These are phyloP conservation scores for Gobio occitaniae DNA, from an alignment of 2,797 vertebrate species.

Conservation along the genomic window DNA sequence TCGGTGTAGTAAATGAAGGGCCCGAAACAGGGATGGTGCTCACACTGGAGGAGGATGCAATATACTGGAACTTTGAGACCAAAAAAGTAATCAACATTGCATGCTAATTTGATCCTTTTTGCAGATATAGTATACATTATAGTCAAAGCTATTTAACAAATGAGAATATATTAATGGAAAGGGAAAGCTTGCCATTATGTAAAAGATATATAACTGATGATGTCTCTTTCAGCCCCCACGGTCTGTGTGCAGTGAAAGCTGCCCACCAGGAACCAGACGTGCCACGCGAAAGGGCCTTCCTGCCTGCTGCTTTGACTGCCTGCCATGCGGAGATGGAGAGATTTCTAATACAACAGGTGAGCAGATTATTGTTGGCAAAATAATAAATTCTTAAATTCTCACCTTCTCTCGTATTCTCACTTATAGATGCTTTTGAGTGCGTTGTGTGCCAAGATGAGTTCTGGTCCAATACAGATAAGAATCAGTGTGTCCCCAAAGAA, in stretches of 20 bases:
- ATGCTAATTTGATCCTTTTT: conserved; percentile 49
- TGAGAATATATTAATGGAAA: neutral
- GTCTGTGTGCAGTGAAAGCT: conserved; percentile 18
- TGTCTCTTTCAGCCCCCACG: neutral
- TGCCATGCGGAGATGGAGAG: conserved; percentile 15
- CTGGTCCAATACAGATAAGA: conserved; percentile 43
- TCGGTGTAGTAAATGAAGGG: conserved; percentile 70
- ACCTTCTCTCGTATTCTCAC: neutral
- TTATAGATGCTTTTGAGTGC: conserved; percentile 40
- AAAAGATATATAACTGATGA: conserved; percentile 43
- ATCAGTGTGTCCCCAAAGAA: conserved; percentile 47
- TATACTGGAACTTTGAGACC: conserved; percentile 71
- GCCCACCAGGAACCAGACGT: neutral
- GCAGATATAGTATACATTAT: conserved; percentile 37
- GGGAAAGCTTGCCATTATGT: conserved; percentile 36
- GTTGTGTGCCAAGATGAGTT: conserved; percentile 48
- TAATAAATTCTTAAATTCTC: neutral
- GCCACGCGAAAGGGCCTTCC: neutral
- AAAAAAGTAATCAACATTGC: conserved; percentile 44
- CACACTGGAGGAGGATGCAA: conserved; percentile 65
- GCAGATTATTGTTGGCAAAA: neutral
- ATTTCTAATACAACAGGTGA: conserved; percentile 13
- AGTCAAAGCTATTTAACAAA: neutral
- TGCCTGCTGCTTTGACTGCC: conserved; percentile 11
- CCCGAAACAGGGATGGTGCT: conserved; percentile 58